These are phyloP conservation scores for Circaetus gallicus DNA, from an alignment of 2,113 vertebrate species.

Conservation along the genomic window DNA sequence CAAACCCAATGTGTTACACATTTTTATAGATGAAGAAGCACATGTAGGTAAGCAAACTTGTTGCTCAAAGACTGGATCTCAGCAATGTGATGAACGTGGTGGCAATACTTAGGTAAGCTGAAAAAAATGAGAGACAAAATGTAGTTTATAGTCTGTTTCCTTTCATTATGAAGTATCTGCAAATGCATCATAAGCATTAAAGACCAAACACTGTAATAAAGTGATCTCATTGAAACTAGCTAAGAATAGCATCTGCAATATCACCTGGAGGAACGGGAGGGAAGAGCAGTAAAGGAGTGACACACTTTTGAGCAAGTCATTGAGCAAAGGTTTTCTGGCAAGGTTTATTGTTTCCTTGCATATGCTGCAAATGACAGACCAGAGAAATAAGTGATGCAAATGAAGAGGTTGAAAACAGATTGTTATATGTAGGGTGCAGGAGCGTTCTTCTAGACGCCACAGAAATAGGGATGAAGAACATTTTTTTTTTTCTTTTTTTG, in stretches of 20 bases:
- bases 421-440: background rate
- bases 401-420: background rate
- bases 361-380: background rate
- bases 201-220: background rate
- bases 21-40: background rate
- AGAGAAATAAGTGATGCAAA: background rate
- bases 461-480: background rate
- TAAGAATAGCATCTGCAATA: background rate
- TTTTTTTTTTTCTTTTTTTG: background rate
- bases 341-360: background rate
- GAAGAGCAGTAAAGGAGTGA: background rate
- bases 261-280: background rate
- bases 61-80: background rate
- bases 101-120: background rate
- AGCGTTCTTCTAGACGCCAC: background rate
- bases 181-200: background rate
- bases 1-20: fast-evolving
- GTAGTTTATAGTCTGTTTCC: background rate
- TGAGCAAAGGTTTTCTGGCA: background rate
- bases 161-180: background rate
- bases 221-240: background rate
- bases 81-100: background rate
- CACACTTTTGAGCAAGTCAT: fast-evolving
- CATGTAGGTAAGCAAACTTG: background rate
- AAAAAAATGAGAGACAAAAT: background rate